A percentile compares a stretch with the other conserved stretches of the same genome.
phyloP scores from a whole-genome alignment of 2,888 invertebrate species.

The Ptilodon capucinus region DNA sequence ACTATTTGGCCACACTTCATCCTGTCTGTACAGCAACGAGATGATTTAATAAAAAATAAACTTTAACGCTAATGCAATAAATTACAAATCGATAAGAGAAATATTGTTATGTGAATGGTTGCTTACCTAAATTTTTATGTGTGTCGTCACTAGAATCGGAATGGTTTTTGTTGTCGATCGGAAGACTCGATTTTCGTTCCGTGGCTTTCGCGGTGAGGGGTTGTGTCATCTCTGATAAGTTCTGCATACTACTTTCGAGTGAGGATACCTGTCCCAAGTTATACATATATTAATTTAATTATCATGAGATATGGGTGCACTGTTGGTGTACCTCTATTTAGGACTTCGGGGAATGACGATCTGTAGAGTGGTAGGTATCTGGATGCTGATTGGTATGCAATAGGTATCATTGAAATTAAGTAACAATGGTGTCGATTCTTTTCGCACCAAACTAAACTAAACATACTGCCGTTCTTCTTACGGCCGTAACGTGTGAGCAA shows the following conservation, averaged over 20 bases:
- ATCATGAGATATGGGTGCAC: not conserved
- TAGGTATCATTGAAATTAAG: no score
- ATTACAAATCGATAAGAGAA: not conserved
- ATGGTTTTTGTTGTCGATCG: conserved; percentile 53
- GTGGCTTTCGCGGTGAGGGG: conserved; percentile 71
- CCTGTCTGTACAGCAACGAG: no score
- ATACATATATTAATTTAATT: not conserved
- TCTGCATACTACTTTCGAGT: conserved; percentile 75
- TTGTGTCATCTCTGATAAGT: conserved; percentile 75
- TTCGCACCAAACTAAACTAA: no score
- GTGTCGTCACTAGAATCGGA: conserved; percentile 76
- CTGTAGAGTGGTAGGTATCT: no score
- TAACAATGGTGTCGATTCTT: no score
- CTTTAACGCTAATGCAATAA: not conserved
- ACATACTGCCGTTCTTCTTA: no score
- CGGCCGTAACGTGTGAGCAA: no score
- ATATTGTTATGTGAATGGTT: not conserved
- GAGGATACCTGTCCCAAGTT: conserved; percentile 63
- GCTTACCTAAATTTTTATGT: conserved; percentile 72
- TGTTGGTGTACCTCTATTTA: no score
- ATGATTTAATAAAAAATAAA: no score
- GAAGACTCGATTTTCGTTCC: conserved; percentile 56
- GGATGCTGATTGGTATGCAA: no score
- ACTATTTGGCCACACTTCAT: no score
- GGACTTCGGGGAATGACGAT: no score